Conservation (phyloP, 1,140 invertebrate species). For the Drosophila parvula region DNA sequence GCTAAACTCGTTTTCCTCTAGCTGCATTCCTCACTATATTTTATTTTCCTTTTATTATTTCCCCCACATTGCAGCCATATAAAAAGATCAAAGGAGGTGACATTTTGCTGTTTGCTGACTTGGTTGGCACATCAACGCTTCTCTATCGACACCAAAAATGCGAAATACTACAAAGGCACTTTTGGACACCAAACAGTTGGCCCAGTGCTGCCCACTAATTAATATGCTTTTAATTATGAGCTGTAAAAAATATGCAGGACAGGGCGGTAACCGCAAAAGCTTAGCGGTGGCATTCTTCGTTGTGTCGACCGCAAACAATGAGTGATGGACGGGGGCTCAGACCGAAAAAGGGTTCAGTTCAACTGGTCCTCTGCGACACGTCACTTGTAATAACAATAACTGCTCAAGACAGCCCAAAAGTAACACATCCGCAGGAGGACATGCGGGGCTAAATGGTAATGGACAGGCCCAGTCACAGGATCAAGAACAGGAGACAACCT, state of each 20-base stretch:
- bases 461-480: conserved; percentile 40
- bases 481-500: conserved; percentile 47
- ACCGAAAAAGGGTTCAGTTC: conserved; percentile 42
- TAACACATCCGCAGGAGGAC: conserved; percentile 66
- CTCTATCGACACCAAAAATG: conserved; percentile 66
- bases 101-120: conserved; percentile 60
- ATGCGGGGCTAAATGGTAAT: conserved; percentile 35
- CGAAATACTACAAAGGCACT: conserved; percentile 62
- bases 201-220: conserved; percentile 57
- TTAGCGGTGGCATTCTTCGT: conserved; percentile 50
- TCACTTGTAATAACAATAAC: conserved; percentile 76
- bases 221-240: conserved; percentile 81
- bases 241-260: conserved; percentile 35
- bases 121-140: conserved; percentile 79
- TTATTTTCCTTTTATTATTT: conserved; percentile 37
- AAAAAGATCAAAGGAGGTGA: conserved; percentile 72
- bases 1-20: background rate
- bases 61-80: conserved; percentile 31
- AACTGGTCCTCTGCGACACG: conserved; percentile 59
- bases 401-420: conserved; percentile 82
- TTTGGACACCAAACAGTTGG: conserved; percentile 17
- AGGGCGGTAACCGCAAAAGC: conserved; percentile 66
- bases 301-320: conserved; percentile 64
- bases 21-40: conserved; percentile 22
- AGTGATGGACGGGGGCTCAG: conserved; percentile 48